phyloP scores from a whole-genome alignment of 2,888 invertebrate genomes.

The Acronicta psi region DNA sequence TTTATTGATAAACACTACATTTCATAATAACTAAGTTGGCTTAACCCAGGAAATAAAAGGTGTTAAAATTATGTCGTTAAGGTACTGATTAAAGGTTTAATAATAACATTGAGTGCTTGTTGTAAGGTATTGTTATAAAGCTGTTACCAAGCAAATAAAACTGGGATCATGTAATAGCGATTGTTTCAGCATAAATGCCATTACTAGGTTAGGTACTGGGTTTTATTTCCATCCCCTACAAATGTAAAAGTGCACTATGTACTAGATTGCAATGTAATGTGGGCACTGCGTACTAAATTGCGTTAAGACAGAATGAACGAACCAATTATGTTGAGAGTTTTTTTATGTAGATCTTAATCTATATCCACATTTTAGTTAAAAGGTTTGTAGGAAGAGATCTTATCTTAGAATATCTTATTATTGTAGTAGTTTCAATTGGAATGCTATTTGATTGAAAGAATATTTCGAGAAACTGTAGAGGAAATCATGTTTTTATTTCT shows the following conservation, averaged over 20 bases:
- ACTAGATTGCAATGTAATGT: constrained; percentile 25
- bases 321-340: constrained; percentile 23
- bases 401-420: background rate
- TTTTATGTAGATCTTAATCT: constrained; percentile 14
- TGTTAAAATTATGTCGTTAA: constrained; percentile 21
- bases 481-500: too few species aligned
- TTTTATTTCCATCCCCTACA: constrained; percentile 29
- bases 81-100: constrained; percentile 30
- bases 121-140: constrained; percentile 26
- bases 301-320: constrained; percentile 14
- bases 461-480: too few species aligned
- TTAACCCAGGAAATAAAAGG: constrained; percentile 24
- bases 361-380: constrained; percentile 1
- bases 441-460: background rate
- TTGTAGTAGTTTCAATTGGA: background rate
- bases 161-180: constrained; percentile 25
- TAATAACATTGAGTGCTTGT: constrained; percentile 17
- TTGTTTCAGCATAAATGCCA: background rate
- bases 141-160: constrained; percentile 34
- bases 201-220: constrained; percentile 1
- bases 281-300: constrained; percentile 22
- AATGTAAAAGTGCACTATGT: constrained; percentile 8
- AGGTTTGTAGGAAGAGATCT: background rate
- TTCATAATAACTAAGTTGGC: too few species aligned
- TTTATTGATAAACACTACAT: too few species aligned